Evolutionary conservation across 2,113 vertebrate species (phyloP).

Genomic region (Holacanthus passer): DNA sequence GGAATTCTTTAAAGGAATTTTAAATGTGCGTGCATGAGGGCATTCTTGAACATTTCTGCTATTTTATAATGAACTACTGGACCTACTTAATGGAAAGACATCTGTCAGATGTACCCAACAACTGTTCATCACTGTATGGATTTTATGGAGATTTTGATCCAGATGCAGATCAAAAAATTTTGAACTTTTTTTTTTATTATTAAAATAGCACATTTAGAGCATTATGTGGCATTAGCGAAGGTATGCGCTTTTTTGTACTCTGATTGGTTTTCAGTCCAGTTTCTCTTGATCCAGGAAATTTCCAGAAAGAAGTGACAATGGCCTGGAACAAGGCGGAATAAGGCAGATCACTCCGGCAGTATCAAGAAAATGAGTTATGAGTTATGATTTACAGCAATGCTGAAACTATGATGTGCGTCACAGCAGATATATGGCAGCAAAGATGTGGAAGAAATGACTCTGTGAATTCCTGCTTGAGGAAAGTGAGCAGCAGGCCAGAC

Average conservation of each 20-base stretch:
- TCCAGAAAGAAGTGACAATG: conserved; percentile 57
- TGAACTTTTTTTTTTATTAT: conserved; percentile 13
- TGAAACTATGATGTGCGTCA: conserved; percentile 35
- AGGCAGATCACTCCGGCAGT: conserved; percentile 15
- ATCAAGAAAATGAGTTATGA: conserved; percentile 48
- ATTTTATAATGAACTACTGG: conserved; percentile 55
- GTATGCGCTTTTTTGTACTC: conserved; percentile 31
- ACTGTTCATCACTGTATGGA: conserved; percentile 36
- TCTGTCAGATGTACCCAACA: conserved; percentile 27
- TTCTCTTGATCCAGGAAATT: conserved; percentile 60
- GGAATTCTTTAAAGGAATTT: conserved; percentile 25
- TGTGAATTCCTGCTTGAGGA: conserved; percentile 25
- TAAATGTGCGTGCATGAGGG: conserved; percentile 8
- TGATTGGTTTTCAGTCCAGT: conserved; percentile 34
- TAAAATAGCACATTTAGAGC: conserved; percentile 59
- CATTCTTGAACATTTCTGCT: conserved; percentile 26
- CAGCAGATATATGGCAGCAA: conserved; percentile 53
- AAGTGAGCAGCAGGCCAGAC: conserved; percentile 42
- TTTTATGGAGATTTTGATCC: conserved; percentile 41
- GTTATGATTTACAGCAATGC: conserved; percentile 52
- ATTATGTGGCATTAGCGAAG: conserved; percentile 52
- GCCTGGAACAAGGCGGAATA: conserved; percentile 41
- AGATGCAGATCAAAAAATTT: conserved; percentile 32
- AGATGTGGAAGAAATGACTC: conserved; percentile 63
- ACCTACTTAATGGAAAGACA: conserved; percentile 31